These are phyloP conservation scores for Tragelaphus imberbis DNA, from an alignment of 2,113 vertebrate species.

Conservation along the genomic window DNA sequence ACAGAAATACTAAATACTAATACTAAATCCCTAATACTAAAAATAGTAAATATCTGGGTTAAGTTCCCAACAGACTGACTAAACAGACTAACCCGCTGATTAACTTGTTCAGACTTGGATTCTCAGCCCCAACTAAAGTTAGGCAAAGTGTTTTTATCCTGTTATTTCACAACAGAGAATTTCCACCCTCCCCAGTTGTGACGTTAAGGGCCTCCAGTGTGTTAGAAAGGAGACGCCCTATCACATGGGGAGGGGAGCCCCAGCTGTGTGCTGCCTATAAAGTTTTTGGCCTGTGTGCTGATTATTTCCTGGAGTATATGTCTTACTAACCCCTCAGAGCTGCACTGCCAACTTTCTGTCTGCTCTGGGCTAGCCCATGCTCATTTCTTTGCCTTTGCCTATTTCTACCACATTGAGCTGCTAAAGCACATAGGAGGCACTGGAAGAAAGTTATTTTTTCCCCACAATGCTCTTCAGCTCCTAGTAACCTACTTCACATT, in stretches of 20 bases:
- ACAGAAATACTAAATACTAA: background rate
- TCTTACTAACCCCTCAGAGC: slow-evolving; percentile 30
- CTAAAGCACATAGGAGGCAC: background rate
- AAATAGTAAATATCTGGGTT: background rate
- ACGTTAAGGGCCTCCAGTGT: background rate
- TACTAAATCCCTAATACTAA: background rate
- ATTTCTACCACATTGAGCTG: background rate
- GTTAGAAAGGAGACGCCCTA: background rate
- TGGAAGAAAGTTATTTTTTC: background rate
- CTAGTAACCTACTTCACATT: background rate
- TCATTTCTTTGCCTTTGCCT: background rate
- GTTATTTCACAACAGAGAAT: background rate
- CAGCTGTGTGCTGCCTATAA: slow-evolving; percentile 65
- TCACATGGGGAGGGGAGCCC: background rate
- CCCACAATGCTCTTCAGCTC: background rate
- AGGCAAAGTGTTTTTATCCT: background rate
- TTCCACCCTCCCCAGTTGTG: background rate
- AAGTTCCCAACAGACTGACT: background rate
- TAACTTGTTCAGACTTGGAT: slow-evolving; percentile 50
- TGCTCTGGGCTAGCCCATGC: background rate
- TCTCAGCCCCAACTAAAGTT: slow-evolving; percentile 45
- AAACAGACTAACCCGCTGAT: background rate
- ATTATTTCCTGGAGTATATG: slow-evolving; percentile 45
- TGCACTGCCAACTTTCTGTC: background rate
- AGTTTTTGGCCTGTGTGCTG: slow-evolving; percentile 56